Conservation (phyloP, 2,888 invertebrate genomes). For the Yponomeuta cagnagella region DNA sequence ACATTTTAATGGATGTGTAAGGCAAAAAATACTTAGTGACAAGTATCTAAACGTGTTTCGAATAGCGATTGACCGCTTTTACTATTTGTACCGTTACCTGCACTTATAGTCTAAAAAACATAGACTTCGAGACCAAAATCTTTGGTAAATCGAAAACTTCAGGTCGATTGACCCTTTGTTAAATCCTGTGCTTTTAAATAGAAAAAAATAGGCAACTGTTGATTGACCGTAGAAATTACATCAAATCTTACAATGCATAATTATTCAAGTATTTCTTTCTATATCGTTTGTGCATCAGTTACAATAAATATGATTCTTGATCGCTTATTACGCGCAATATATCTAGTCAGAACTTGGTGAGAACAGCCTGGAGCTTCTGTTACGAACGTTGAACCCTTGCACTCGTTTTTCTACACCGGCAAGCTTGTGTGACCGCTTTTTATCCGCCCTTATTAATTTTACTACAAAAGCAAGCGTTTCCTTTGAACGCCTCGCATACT, state of each 20-base stretch:
- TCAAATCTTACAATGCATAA: background rate
- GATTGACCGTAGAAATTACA: no score
- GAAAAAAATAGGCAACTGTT: no score
- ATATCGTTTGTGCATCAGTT: background rate
- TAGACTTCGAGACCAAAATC: no score
- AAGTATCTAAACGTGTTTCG: background rate
- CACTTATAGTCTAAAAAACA: background rate
- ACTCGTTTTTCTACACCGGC: slow-evolving; percentile 47
- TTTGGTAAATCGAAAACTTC: background rate
- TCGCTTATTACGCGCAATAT: slow-evolving; percentile 1
- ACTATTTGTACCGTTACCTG: background rate
- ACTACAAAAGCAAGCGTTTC: slow-evolving; percentile 28
- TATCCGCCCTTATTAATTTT: slow-evolving; percentile 40
- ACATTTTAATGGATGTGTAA: background rate
- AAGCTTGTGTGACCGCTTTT: slow-evolving; percentile 46
- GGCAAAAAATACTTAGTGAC: background rate
- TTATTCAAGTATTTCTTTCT: background rate
- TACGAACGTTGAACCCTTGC: slow-evolving; percentile 54
- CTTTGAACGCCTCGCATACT: background rate
- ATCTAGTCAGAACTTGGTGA: background rate
- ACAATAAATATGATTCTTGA: background rate
- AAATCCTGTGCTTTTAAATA: no score
- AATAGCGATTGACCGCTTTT: background rate
- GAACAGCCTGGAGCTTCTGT: slow-evolving; percentile 1
- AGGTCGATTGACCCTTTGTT: background rate